Evolutionary conservation across 2,888 invertebrate genomes (phyloP), one percentile per base, ranked within the genome.

Genomic region (Encarsia formosa): DNA sequence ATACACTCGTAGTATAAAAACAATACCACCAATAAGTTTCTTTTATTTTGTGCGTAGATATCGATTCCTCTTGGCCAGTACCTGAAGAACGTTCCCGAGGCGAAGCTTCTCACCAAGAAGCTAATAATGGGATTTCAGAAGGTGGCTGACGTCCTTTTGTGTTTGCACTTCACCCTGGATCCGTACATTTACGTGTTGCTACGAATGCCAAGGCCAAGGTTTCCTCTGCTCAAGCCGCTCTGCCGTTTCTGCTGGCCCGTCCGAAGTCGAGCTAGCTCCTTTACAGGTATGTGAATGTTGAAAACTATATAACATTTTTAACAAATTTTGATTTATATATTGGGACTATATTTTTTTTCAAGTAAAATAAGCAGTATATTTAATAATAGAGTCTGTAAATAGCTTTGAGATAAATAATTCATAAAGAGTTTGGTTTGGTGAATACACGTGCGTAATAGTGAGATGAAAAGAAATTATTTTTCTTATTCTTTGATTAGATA

Each of bases 181-280:
- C 91, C 91, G 2, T 86, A 87, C 63, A 82, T 91, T 48, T 91
- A 91, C 74, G 90, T 91, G 42, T 77, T 90, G 23, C 81, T 87
- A 71, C 79, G 87, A 52, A 65, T 70, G 65, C 67, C 65, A 4
- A 62, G 69, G 18, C 69, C 70, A 15, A 59, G 67, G 56, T 68
- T 73, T 57, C 63, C 65, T 5, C 46, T 73, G 18, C 47, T 73
- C 22, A 73, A 74, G 52, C 69, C 70, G 2, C 57, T 74, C 2
- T 73, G 73, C 53, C 65, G 61, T 5, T 59, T 68, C 43, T 74
- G 73, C 20, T 68, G 70, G 65, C 68, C 71, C 5, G 63, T 49
- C 2, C 59, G 66, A 50, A 72, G 71, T 59, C 65, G 72, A 23
- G 61, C 64, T 1, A 67, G 65, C 49, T 73, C 73, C 1, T 73